Evolutionary conservation across 1,140 invertebrate genomes (phyloP), one percentile per base, ranked within the genome.

Genomic region (Olivierus martensii): DNA sequence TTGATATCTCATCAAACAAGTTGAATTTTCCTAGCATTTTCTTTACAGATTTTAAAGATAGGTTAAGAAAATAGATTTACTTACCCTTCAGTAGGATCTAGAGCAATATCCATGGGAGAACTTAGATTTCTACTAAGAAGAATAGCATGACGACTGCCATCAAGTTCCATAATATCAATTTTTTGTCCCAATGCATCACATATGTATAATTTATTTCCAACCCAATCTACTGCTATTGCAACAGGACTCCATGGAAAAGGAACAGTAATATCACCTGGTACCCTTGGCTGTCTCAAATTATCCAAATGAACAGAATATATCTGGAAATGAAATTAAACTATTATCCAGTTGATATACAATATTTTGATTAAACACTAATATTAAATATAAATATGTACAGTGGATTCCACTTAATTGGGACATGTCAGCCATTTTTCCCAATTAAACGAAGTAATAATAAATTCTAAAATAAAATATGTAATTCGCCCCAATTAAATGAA

Each of bases 151-250:
- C 79, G 80, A 38, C 80, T 71, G 9, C 85, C 83, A 62, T 85
- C 79, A 53, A 93, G 70, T 67, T 93, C 88, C 63, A 93, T 90
- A 1, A 98, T 81, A 65, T 96, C 91, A 46, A 99, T 84, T 67
- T 77, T 90, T 64, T 92, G 87, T 0, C 89, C 90, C 11, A 92
- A 74, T 17, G 82, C 79, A 67, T 99, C 94, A 0, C 87, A 87
- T 10, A 97, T 85, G 68, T 98, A 99, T 4, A 99, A 73, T 67
- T 95, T 97, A 60, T 94, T 82, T 1, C 87, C 86, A 15, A 98
- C 80, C 89, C 93, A 98, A 71, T 99, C 94, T n/a, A 96, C 81
- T 1, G 93, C 91, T 11, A 98, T 67, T 2, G 86, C 82, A 2
- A 84, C 82, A 0, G 91, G 93, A 10, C 83, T 78, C 87, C 85